Evolutionary conservation across 1,140 invertebrate genomes (phyloP), one percentile per base, ranked within the genome.

Genomic region (Heterodera carotae): DNA sequence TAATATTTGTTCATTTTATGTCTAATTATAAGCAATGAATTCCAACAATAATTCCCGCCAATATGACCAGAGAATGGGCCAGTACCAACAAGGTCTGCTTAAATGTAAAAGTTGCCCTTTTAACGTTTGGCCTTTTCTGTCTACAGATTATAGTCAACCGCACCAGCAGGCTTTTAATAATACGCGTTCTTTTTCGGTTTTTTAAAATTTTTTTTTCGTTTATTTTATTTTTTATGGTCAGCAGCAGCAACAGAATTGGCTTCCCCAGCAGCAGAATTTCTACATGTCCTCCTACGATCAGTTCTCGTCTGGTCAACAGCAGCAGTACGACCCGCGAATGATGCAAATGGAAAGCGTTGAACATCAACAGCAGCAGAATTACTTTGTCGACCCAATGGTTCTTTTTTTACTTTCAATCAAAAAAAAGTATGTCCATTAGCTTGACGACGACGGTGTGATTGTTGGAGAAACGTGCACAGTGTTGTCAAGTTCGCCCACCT

Each of bases 401-500:
- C 3, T 53, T 18, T 4, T 18, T 12, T 4, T 0, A 53, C 12
- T 18, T 1, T 18, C 18, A 18, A 18, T 53, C 18, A 18, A 1
- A 53, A n/a, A 53, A 8, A 18, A 5, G 18, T 4, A 12, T 18
- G 48, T 53, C 10, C 4, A 1, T 69, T 25, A 70, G 69, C 27
- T 48, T 6, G 69, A 71, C 6, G 39, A 71, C 0, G 69, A 71
- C 59, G 18, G 15, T 22, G 34, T 71, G 48, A 43, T 71, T n/a
- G 36, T 71, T 29, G 69, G 48, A 48, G 69, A 71, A 33, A 71
- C 48, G 31, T 71, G 69, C 59, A 59, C 59, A 2, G 69, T 71
- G 18, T 48, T 71, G 33, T 56, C 69, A 29, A 71, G 69, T 27
- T 48, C 48, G 48, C 69, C 69, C 59, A 56, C 36, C 34, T 59